A percentile compares a stretch with the other conserved stretches of the same genome.
These are phyloP conservation scores for Tokudaia tokunoshimensis DNA, from an alignment of 2,797 vertebrate species.

Conservation along the genomic window DNA sequence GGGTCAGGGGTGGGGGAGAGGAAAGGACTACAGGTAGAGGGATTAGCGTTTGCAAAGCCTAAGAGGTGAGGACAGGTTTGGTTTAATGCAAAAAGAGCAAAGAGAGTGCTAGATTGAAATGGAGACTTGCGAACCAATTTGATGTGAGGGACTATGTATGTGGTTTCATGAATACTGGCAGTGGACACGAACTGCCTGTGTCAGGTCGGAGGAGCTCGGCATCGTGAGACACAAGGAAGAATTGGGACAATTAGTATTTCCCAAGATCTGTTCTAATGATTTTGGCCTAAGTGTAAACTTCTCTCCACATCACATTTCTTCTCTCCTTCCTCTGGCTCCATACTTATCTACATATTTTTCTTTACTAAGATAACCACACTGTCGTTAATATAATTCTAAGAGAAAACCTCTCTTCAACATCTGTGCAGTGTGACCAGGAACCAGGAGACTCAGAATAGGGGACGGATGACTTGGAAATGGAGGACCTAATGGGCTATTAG, in stretches of 20 bases:
- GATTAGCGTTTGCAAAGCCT: not conserved
- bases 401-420: not conserved
- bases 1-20: too few species aligned
- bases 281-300: not conserved
- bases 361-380: not conserved
- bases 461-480: not conserved
- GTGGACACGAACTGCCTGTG: not conserved
- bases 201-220: not conserved
- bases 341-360: not conserved
- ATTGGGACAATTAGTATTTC: not conserved
- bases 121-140: not conserved
- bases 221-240: not conserved
- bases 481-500: not conserved
- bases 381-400: not conserved
- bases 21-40: not conserved
- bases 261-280: not conserved
- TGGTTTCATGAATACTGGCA: not conserved
- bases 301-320: not conserved
- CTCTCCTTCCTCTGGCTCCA: conserved; percentile 3
- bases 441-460: not conserved
- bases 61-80: not conserved
- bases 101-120: not conserved
- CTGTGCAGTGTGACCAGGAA: not conserved
- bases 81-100: not conserved
- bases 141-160: not conserved